Evolutionary conservation across 2,888 invertebrate species (phyloP).

Genomic region (Athripsodes cinereus): DNA sequence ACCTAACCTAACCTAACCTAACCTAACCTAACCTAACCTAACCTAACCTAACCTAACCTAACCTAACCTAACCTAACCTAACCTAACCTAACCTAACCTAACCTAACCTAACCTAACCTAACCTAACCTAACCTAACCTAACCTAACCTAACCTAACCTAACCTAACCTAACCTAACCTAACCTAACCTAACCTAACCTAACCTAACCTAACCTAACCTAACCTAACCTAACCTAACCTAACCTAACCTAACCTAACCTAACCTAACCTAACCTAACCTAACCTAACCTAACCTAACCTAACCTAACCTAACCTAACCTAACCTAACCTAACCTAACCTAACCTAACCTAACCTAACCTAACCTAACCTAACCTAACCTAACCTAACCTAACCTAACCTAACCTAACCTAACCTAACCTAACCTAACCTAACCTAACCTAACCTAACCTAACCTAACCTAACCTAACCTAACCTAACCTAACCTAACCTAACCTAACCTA

Average conservation of each 20-base stretch:
- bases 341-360: slow-evolving; percentile 26
- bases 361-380: slow-evolving; percentile 27
- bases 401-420: slow-evolving; percentile 27
- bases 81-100: slow-evolving; percentile 3
- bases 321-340: slow-evolving; percentile 24
- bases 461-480: slow-evolving; percentile 29
- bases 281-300: slow-evolving; percentile 26
- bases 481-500: slow-evolving; percentile 27
- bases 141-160: slow-evolving; percentile 26
- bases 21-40: slow-evolving; percentile 9
- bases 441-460: slow-evolving; percentile 28
- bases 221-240: slow-evolving; percentile 26
- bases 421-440: slow-evolving; percentile 27
- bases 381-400: slow-evolving; percentile 28
- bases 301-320: slow-evolving; percentile 23
- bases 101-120: slow-evolving; percentile 18
- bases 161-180: slow-evolving; percentile 25
- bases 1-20: slow-evolving; percentile 11
- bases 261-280: slow-evolving; percentile 26
- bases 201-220: slow-evolving; percentile 25
- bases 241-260: slow-evolving; percentile 26
- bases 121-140: slow-evolving; percentile 14
- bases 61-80: slow-evolving; percentile 1
- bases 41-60: slow-evolving; percentile 1
- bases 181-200: slow-evolving; percentile 26